Base-by-base conservation (phyloP, 2,113 vertebrate species). In the Amblyornis subalaris region DNA sequence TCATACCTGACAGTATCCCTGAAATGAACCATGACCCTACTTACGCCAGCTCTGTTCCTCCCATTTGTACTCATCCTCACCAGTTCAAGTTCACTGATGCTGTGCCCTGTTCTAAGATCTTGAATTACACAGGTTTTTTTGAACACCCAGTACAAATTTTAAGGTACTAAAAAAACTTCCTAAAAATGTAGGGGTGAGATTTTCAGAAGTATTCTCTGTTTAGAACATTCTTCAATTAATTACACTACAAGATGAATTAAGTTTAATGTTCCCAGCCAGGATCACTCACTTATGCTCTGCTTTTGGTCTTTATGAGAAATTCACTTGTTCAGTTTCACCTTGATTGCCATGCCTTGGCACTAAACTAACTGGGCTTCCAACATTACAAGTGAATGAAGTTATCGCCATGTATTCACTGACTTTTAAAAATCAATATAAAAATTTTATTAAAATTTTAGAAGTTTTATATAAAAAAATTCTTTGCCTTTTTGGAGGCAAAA, bases 391-490 rank as follows among this genome's bases (percentile, higher is more conserved):
- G 44, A 94, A 94, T 74, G 24, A 79, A 77, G 80, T 53, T 28
- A 75, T 22, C 1, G 0, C 10, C 55, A 62, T 26, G 40, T 60
- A 93, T 73, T 60, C 61, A 33, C 0, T 69, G 40, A 70, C 45
- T 87, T 80, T 81, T 31, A 64, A 95, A 88, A 91, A 80, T 45
- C 83, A 92, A 69, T 95, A 93, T 7, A 88, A 95, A 96, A 94
- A 4, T 62, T 97, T 96, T 95, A 95, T 96, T 96, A 84, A 83
- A 60, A 20, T 81, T 80, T 88, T n/a, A 35, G 21, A 73, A 73
- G 35, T 85, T 42, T 44, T 72, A 44, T 81, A 61, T 85, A 92
- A 90, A 94, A 84, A 90, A 80, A 58, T 24, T 40, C 6, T 24
- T 66, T 77, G 85, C 75, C 72, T 71, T 81, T 94, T 95, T 35